Conservation (phyloP, 2,113 vertebrate genomes). For the Oceanites oceanicus region DNA sequence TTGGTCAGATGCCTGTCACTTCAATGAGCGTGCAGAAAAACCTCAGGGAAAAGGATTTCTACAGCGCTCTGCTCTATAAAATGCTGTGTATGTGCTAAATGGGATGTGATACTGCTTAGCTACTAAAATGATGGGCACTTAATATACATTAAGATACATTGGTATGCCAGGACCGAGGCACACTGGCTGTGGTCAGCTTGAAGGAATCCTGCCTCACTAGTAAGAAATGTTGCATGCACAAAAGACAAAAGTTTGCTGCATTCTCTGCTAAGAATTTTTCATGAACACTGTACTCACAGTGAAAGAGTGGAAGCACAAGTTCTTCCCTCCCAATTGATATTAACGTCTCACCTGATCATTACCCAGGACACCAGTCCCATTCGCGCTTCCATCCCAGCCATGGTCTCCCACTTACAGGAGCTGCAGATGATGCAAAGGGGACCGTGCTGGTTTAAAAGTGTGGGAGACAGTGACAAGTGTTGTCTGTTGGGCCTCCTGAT, state of each 20-base stretch:
- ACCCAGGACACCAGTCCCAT: background rate
- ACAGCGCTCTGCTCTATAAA: background rate
- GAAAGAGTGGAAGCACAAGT: background rate
- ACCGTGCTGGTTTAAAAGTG: background rate
- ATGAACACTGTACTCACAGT: background rate
- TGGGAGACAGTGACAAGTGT: background rate
- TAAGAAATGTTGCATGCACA: background rate
- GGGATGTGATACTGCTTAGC: background rate
- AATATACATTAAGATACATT: background rate
- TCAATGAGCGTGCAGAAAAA: background rate
- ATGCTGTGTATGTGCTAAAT: slow-evolving; percentile 8
- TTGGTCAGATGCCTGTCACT: slow-evolving; percentile 27
- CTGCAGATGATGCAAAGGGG: background rate
- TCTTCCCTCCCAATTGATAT: background rate
- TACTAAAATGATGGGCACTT: background rate
- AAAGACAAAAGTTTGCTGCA: background rate
- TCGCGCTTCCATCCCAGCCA: background rate
- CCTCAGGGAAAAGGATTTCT: slow-evolving; percentile 24
- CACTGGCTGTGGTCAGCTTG: background rate
- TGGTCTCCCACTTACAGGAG: background rate
- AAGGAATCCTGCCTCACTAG: background rate
- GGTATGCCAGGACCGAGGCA: background rate
- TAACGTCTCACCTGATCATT: background rate
- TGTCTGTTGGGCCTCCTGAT: background rate
- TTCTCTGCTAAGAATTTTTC: background rate